Evolutionary conservation across 1,140 invertebrate species (phyloP).

Genomic region (Leptinotarsa defecta): DNA sequence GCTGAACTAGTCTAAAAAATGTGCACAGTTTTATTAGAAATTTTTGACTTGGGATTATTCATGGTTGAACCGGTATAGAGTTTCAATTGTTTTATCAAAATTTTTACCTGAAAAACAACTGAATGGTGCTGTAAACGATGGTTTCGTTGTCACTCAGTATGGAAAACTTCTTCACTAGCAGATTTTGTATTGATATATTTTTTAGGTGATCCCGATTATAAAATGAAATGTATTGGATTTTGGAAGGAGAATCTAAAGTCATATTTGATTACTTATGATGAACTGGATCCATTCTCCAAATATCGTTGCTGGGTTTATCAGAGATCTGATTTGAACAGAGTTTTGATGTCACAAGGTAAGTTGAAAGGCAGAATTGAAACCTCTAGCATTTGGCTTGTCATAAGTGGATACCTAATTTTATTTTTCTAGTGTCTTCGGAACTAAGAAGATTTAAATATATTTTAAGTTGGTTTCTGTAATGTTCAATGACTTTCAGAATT

Average conservation of each 20-base stretch:
- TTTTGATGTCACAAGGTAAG: slow-evolving; percentile 79
- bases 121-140: too few relatives aligned
- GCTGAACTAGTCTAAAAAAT: too few relatives aligned
- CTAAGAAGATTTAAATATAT: too few relatives aligned
- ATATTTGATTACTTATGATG: slow-evolving; percentile 95
- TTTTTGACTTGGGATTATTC: too few relatives aligned
- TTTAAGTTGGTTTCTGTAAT: too few relatives aligned
- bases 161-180: neutral
- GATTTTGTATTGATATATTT: slow-evolving; percentile 27
- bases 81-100: too few relatives aligned
- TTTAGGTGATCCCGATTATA: slow-evolving; percentile 90
- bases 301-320: slow-evolving; percentile 99
- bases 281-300: slow-evolving; percentile 92
- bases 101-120: neutral
- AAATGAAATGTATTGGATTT: slow-evolving; percentile 95
- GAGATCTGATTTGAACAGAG: slow-evolving; percentile 87
- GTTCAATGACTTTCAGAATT: too few relatives aligned
- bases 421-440: too few relatives aligned
- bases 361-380: neutral
- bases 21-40: too few relatives aligned
- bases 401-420: too few relatives aligned
- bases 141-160: neutral
- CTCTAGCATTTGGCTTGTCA: too few relatives aligned
- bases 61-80: too few relatives aligned
- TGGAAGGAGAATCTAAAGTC: slow-evolving; percentile 98